A percentile compares a stretch with the other conserved stretches of the same genome.
These are phyloP conservation scores for Argentina silus DNA, from an alignment of 2,797 vertebrate genomes.

Conservation along the genomic window DNA sequence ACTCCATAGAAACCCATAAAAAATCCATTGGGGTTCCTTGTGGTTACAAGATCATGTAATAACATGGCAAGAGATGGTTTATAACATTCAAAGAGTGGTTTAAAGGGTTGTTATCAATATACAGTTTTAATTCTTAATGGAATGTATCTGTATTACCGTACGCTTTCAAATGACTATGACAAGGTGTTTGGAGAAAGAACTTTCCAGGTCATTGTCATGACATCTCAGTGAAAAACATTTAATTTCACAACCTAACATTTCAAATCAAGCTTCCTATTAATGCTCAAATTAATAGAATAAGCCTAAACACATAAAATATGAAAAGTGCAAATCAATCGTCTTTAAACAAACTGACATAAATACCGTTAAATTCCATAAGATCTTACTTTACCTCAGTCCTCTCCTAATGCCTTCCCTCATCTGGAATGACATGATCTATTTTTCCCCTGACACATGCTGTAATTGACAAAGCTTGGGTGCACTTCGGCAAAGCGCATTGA, in stretches of 20 bases:
- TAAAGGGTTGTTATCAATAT: not conserved
- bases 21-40: not conserved
- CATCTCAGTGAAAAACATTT: not conserved
- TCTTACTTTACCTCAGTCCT: constrained; percentile 71
- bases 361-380: constrained; percentile 71
- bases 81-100: not conserved
- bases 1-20: not conserved
- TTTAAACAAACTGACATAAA: constrained; percentile 75
- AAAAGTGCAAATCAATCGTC: constrained; percentile 72
- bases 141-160: not conserved
- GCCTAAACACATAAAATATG: constrained; percentile 36
- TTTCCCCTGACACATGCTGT: constrained; percentile 58
- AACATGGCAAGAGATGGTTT: not conserved
- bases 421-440: constrained; percentile 73
- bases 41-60: not conserved
- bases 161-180: not conserved
- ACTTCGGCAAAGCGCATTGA: constrained; percentile 74
- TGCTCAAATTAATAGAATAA: constrained; percentile 54
- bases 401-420: constrained; percentile 71
- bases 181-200: not conserved
- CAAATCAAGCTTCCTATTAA: constrained; percentile 41
- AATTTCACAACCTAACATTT: constrained; percentile 13
- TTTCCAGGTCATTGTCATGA: not conserved
- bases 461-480: constrained; percentile 77
- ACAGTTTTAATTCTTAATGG: not conserved